Base-by-base conservation (phyloP, 2,113 vertebrate species). In the Toxotes jaculatrix region DNA sequence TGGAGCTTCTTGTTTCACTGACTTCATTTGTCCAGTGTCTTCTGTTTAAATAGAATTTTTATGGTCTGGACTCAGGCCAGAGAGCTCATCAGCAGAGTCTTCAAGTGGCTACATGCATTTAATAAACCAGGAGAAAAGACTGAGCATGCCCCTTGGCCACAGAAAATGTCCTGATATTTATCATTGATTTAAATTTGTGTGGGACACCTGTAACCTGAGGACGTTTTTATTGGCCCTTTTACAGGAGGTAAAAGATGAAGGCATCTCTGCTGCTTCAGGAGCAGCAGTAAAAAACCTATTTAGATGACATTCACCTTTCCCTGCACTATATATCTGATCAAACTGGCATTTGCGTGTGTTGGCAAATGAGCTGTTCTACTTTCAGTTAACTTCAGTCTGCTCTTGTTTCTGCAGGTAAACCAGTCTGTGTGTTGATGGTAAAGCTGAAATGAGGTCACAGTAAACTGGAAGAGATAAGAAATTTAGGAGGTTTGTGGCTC, bases 131-230 rank as follows among this genome's bases (percentile, higher is more conserved):
- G 5, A 66, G 31, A 10, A 21, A 14, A 61, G 13, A 32, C 21
- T 0, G 4, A 19, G 9, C 21, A 0, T 17, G 11, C 14, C 36
- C n/a, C 11, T 16, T 36, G 7, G 3, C 13, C 14, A 9, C 16
- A 23, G 6, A 31, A 17, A 38, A 59, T 55, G 21, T 23, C 51
- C 51, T 55, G 77, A 70, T 71, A 34, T 69, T 75, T 56, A 75
- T 69, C 56, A 27, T 4, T 7, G 23, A 12, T n/a, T 68, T 69
- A 47, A 43, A 0, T 75, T 42, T 43, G 19, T 1, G 16, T 23
- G 8, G 38, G 14, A 19, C 55, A 36, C 40, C 16, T 64, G 5
- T 49, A 59, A 64, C 19, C 40, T 47, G 42, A 38, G 16, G 32
- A 2, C 49, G 1, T 40, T 65, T 65, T 82, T 66, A 68, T 60